A percentile compares a stretch with the other conserved stretches of the same genome.
phyloP scores from a whole-genome alignment of 2,888 invertebrate genomes.

The Drosophila nr. perissopoda region DNA sequence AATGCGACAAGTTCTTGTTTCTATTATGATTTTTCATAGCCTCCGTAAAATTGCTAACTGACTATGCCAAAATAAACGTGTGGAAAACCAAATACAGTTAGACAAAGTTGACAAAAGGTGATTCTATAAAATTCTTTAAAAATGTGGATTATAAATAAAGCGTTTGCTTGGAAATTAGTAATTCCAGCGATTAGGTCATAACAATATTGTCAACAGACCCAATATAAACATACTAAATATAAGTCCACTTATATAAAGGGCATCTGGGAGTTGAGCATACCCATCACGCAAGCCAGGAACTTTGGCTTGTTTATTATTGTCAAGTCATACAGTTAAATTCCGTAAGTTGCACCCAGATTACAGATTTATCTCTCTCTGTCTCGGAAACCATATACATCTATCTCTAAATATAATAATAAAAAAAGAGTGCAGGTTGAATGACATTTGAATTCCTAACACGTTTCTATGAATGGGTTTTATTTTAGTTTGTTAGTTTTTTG shows the following conservation, averaged over 20 bases:
- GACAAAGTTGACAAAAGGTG: not conserved
- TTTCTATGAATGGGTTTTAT: slow-evolving; percentile 19
- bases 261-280: slow-evolving; percentile 1
- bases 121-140: not conserved
- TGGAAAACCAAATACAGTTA: not conserved
- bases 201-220: not conserved
- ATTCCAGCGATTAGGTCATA: not conserved
- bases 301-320: not conserved
- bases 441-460: slow-evolving; percentile 28
- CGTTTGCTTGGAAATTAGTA: not conserved
- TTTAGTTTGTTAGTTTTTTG: slow-evolving; percentile 16
- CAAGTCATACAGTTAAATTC: slow-evolving; percentile 3
- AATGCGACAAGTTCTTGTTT: slow-evolving; percentile 68
- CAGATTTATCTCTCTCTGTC: slow-evolving; percentile 20
- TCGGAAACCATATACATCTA: slow-evolving; percentile 6
- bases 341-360: slow-evolving; percentile 11
- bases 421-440: slow-evolving; percentile 48
- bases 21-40: slow-evolving; percentile 29
- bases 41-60: slow-evolving; percentile 8
- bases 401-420: slow-evolving; percentile 2
- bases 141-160: not conserved
- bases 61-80: not conserved
- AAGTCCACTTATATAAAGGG: not conserved
- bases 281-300: not conserved
- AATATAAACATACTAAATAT: not conserved